Conservation (phyloP, 2,797 vertebrate species). For the Pogonophryne albipinna region DNA sequence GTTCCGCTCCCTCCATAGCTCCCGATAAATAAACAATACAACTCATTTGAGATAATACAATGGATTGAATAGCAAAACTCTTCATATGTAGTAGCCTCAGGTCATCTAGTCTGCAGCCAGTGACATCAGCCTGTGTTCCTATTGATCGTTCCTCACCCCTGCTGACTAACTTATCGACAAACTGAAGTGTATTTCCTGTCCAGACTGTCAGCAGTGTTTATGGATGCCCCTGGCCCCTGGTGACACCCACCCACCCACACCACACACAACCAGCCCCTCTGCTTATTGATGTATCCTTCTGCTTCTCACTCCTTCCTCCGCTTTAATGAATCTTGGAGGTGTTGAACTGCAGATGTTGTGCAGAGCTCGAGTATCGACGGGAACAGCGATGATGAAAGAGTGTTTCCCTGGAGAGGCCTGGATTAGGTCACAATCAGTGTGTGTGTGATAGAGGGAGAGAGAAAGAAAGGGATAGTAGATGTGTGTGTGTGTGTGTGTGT, state of each 20-base stretch:
- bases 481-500: slow-evolving; percentile 38
- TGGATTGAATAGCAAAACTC: slow-evolving; percentile 19
- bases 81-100: slow-evolving; percentile 24
- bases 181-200: slow-evolving; percentile 78
- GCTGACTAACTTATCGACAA: slow-evolving; percentile 76
- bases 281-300: slow-evolving; percentile 56
- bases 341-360: slow-evolving; percentile 63
- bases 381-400: slow-evolving; percentile 50
- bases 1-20: no score
- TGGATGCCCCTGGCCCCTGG: slow-evolving; percentile 59
- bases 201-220: slow-evolving; percentile 73
- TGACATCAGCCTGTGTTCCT: slow-evolving; percentile 68
- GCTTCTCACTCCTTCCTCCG: slow-evolving; percentile 50
- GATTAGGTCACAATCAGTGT: slow-evolving; percentile 42
- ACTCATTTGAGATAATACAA: neutral
- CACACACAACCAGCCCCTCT: slow-evolving; percentile 24
- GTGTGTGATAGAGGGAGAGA: neutral
- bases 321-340: slow-evolving; percentile 69
- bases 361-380: slow-evolving; percentile 61
- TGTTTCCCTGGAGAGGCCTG: slow-evolving; percentile 28
- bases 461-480: slow-evolving; percentile 29
- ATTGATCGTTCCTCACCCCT: slow-evolving; percentile 66
- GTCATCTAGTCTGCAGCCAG: slow-evolving; percentile 60
- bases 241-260: slow-evolving; percentile 51
- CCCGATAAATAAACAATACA: neutral